Evolutionary conservation across 2,888 invertebrate species (phyloP).

Genomic region (Anthrax anthrax): DNA sequence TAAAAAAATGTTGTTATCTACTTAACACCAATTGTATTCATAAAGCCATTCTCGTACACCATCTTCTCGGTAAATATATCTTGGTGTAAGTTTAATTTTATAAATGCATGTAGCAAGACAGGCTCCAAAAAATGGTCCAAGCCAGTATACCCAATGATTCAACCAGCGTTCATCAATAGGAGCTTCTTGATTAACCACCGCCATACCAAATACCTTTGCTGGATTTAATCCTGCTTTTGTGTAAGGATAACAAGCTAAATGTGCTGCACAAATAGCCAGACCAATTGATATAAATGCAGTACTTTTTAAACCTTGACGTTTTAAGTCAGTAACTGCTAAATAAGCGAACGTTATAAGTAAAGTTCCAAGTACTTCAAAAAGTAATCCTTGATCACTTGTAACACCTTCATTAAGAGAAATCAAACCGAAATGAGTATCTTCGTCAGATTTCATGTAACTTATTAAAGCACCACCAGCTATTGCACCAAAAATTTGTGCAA

Average conservation of each 20-base stretch:
- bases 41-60: not conserved
- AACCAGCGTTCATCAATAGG: not conserved
- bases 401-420: not conserved
- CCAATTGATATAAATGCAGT: not conserved
- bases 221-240: not conserved
- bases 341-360: not conserved
- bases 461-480: not conserved
- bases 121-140: not conserved
- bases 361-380: not conserved
- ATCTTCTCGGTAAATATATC: not conserved
- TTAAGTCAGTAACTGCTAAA: not conserved
- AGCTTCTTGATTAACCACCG: not conserved
- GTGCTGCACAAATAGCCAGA: not conserved
- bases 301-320: not conserved
- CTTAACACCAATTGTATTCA: not conserved
- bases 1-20: no score
- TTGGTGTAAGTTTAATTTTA: not conserved
- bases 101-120: not conserved
- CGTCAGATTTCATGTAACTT: not conserved
- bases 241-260: not conserved
- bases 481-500: not conserved
- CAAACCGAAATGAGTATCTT: not conserved
- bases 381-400: not conserved
- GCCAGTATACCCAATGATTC: not conserved
- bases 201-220: not conserved